Conservation (phyloP, 2,113 vertebrate genomes). For the Planiliza haematocheilus region DNA sequence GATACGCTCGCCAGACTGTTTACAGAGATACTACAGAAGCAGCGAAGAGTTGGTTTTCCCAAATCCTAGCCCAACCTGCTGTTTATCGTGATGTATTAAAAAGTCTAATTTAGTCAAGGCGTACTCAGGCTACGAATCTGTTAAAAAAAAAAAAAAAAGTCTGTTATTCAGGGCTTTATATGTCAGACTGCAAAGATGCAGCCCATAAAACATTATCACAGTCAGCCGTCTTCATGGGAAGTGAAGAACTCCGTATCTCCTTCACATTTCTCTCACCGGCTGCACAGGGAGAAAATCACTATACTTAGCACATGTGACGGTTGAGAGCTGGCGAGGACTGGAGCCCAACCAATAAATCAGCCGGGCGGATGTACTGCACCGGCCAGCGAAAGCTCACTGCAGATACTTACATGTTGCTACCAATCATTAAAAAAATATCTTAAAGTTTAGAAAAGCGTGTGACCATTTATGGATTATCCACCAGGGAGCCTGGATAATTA, state of each 20-base stretch:
- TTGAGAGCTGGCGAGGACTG: slow-evolving; percentile 6
- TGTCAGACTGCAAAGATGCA: slow-evolving; percentile 29
- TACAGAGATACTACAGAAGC: slow-evolving; percentile 5
- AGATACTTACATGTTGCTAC: background rate
- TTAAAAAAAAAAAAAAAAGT: slow-evolving; percentile 2
- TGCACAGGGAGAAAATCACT: slow-evolving; percentile 8
- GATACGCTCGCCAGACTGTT: slow-evolving; percentile 23
- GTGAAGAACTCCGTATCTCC: slow-evolving; percentile 26
- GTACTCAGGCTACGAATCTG: slow-evolving; percentile 36
- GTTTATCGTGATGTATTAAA: slow-evolving; percentile 26
- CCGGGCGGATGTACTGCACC: background rate
- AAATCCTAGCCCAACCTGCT: too few species aligned
- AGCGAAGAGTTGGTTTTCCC: background rate
- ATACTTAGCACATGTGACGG: background rate
- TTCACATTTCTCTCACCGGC: slow-evolving; percentile 20
- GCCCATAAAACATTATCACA: slow-evolving; percentile 45
- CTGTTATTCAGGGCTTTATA: slow-evolving; percentile 21
- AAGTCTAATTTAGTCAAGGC: slow-evolving; percentile 39
- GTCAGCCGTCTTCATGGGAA: slow-evolving; percentile 37
- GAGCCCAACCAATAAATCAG: background rate
- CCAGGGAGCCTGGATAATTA: too few species aligned
- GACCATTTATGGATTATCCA: too few species aligned
- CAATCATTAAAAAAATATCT: background rate
- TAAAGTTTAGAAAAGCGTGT: background rate
- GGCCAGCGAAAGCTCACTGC: background rate